Conservation (phyloP, 2,113 vertebrate species). For the Oncorhynchus nerka region DNA sequence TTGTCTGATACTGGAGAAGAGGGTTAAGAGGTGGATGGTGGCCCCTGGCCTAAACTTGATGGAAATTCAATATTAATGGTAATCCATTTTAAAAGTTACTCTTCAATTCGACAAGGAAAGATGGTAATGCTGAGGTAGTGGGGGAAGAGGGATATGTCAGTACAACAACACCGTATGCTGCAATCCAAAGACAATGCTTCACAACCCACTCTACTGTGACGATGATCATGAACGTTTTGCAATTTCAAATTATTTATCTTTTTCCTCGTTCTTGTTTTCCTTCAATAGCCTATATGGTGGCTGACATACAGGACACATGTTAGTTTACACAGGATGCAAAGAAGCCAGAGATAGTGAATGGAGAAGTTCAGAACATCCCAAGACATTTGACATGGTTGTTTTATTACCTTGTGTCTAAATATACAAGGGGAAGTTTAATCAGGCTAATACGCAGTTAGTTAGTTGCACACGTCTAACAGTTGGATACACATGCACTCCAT, state of each 20-base stretch:
- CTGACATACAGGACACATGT: neutral
- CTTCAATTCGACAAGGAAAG: neutral
- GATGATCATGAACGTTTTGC: neutral
- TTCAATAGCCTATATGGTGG: neutral
- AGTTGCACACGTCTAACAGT: too few species aligned
- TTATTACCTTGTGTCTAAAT: too few species aligned
- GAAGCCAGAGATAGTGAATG: too few species aligned
- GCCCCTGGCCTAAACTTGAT: neutral
- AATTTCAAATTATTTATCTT: neutral
- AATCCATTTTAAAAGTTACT: neutral
- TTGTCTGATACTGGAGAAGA: constrained; percentile 23
- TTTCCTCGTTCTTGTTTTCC: neutral
- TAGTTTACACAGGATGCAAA: too few species aligned
- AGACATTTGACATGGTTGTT: too few species aligned
- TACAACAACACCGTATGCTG: neutral
- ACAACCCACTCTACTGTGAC: neutral
- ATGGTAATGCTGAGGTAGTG: neutral
- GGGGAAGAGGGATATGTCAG: neutral
- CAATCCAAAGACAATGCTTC: neutral
- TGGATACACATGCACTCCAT: neutral
- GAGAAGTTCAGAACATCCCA: too few species aligned
- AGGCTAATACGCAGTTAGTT: too few species aligned
- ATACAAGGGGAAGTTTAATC: too few species aligned
- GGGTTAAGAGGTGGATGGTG: neutral
- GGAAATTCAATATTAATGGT: neutral